These are phyloP conservation scores for Marmota flaviventris DNA, from an alignment of 2,113 vertebrate species.

Conservation along the genomic window DNA sequence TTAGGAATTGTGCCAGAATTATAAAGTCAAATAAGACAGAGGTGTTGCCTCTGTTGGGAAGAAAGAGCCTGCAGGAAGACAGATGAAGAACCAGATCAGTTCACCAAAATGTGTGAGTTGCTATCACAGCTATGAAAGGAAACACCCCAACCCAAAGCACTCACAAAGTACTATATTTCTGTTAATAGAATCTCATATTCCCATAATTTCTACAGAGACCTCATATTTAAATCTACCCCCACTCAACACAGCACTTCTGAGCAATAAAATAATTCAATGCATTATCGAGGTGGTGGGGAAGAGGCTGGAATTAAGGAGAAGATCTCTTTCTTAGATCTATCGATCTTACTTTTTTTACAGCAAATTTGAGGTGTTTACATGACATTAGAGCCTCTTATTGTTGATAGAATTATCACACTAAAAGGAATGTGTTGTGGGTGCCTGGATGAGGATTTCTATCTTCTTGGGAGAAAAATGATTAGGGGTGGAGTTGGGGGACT, in stretches of 20 bases:
- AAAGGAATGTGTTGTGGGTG: not conserved
- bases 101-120: not conserved
- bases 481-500: not conserved
- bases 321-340: not conserved
- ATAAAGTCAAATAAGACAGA: conserved; percentile 17
- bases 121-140: not conserved
- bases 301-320: not conserved
- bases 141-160: not conserved
- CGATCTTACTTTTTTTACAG: not conserved
- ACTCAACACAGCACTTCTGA: conserved; percentile 60
- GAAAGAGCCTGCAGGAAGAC: not conserved
- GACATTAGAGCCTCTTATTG: not conserved
- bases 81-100: not conserved
- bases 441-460: not conserved
- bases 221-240: not conserved
- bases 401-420: not conserved
- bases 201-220: conserved; percentile 18
- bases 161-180: conserved; percentile 23
- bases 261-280: not conserved
- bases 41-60: not conserved
- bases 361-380: not conserved
- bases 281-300: not conserved
- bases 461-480: not conserved
- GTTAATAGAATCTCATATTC: conserved; percentile 42
- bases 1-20: not conserved